Evolutionary conservation across 2,888 invertebrate species (phyloP).

Genomic region (Epirrhoe tristata): DNA sequence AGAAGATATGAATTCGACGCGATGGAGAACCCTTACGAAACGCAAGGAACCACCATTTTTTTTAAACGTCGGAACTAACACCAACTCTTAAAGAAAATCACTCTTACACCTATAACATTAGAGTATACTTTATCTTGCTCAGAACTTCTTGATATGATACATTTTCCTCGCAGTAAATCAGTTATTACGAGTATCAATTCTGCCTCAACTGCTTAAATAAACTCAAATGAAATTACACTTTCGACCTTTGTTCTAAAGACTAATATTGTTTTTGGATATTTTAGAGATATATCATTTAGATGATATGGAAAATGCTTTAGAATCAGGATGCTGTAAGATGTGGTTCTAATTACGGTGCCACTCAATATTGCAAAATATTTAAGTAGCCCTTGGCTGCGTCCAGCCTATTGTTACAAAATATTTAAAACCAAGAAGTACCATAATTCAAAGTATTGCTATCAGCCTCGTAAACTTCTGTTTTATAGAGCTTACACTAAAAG

Average conservation of each 20-base stretch:
- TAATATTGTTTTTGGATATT: conserved; percentile 27
- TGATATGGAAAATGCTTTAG: conserved; percentile 61
- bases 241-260: conserved; percentile 40
- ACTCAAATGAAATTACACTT: conserved; percentile 18
- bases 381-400: conserved; percentile 70
- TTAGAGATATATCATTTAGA: conserved; percentile 43
- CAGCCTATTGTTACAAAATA: conserved; percentile 65
- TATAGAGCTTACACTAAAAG: too few species aligned
- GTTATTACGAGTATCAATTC: neutral
- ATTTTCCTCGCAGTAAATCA: conserved; percentile 4
- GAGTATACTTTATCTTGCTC: neutral
- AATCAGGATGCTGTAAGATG: conserved; percentile 83
- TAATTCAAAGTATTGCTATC: neutral
- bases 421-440: neutral
- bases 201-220: conserved; percentile 6
- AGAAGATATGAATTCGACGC: conserved; percentile 82
- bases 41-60: conserved; percentile 69
- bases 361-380: conserved; percentile 80
- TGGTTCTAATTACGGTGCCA: conserved; percentile 80
- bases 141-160: neutral
- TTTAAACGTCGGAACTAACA: conserved; percentile 4
- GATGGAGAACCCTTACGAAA: conserved; percentile 81
- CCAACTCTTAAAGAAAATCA: neutral
- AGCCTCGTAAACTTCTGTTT: too few species aligned
- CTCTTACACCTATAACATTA: neutral